Evolutionary conservation across 2,888 invertebrate genomes (phyloP).

Genomic region (Azorinus chamasolen): DNA sequence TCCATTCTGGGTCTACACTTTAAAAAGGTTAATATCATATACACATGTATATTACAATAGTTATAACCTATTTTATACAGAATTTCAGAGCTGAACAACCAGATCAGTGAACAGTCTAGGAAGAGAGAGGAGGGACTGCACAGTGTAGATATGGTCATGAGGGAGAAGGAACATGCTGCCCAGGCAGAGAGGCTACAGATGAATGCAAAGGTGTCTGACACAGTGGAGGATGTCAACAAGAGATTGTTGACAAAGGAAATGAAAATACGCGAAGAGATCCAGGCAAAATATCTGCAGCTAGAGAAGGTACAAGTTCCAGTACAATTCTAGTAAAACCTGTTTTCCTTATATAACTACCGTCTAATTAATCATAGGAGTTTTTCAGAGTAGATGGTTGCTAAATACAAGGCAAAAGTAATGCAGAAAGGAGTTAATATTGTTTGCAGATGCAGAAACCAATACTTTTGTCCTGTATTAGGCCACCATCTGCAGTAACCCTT

Average conservation of each 20-base stretch:
- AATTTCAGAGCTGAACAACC: conserved; percentile 73
- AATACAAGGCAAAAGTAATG: too few relatives aligned
- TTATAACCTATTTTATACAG: conserved; percentile 41
- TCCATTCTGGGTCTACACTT: too few relatives aligned
- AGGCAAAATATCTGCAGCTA: conserved; percentile 80
- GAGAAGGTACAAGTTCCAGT: conserved; percentile 81
- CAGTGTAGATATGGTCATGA: conserved; percentile 81
- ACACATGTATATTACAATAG: too few relatives aligned
- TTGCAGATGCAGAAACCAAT: too few relatives aligned
- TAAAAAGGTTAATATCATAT: too few relatives aligned
- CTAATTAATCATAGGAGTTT: too few relatives aligned
- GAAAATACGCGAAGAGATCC: conserved; percentile 84
- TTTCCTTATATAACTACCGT: too few relatives aligned
- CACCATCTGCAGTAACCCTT: too few relatives aligned
- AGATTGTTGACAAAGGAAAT: conserved; percentile 83
- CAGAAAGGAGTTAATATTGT: too few relatives aligned
- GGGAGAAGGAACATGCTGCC: conserved; percentile 82
- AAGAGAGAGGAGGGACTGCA: conserved; percentile 84
- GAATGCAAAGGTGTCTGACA: conserved; percentile 81
- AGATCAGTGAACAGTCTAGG: conserved; percentile 79
- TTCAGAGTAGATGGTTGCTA: too few relatives aligned
- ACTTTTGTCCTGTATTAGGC: too few relatives aligned
- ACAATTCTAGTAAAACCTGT: too few relatives aligned
- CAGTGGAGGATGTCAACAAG: conserved; percentile 84
- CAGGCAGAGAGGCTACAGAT: conserved; percentile 82